These are phyloP conservation scores for Epirrhoe tristata DNA, from an alignment of 2,888 invertebrate species.

Conservation along the genomic window DNA sequence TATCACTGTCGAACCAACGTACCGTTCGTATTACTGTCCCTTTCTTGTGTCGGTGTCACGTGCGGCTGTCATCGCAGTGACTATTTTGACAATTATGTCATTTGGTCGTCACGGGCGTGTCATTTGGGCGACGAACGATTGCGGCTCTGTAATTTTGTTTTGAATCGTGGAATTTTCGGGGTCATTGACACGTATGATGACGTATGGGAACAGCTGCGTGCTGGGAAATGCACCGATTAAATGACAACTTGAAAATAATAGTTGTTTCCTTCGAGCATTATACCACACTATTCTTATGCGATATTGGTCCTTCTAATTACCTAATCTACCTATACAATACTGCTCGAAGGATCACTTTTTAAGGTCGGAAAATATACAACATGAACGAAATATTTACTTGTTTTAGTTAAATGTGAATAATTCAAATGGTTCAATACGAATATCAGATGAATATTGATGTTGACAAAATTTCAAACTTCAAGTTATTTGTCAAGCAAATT, in stretches of 20 bases:
- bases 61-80: conserved; percentile 80
- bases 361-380: no score
- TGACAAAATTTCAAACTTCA: conserved; percentile 21
- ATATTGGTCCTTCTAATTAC: neutral
- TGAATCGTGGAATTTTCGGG: conserved; percentile 76
- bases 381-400: no score
- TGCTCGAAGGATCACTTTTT: neutral
- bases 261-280: neutral
- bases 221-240: conserved; percentile 51
- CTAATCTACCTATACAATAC: neutral
- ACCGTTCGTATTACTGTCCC: conserved; percentile 54
- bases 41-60: conserved; percentile 73
- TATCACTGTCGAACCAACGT: conserved; percentile 53
- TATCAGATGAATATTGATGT: conserved; percentile 25
- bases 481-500: conserved; percentile 32
- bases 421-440: neutral
- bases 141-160: conserved; percentile 80
- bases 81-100: conserved; percentile 86
- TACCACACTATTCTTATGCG: neutral
- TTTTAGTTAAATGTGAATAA: neutral
- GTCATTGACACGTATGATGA: conserved; percentile 74
- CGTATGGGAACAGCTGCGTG: conserved; percentile 80
- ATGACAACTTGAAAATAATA: conserved; percentile 31
- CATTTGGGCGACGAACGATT: conserved; percentile 83
- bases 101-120: conserved; percentile 83